phyloP scores from a whole-genome alignment of 2,888 invertebrate species.

The Perdita meconis region DNA sequence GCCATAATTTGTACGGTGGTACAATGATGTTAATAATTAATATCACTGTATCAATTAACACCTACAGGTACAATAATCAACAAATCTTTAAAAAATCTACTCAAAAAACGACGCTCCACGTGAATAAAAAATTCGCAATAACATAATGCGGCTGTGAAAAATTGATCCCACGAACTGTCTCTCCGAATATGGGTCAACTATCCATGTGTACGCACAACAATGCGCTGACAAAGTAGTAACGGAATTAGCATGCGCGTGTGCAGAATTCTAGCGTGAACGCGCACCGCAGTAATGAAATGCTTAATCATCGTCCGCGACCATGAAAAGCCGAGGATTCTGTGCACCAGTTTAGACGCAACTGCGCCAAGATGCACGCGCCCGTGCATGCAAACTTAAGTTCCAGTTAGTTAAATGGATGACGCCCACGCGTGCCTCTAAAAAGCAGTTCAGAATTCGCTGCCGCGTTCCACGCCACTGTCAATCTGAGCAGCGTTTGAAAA shows the following conservation, averaged over 20 bases:
- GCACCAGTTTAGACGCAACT: slow-evolving; percentile 26
- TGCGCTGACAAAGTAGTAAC: neutral
- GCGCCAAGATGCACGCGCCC: slow-evolving; percentile 26
- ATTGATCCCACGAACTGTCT: neutral
- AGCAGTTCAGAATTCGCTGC: neutral
- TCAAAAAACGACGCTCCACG: too few species aligned
- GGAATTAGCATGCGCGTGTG: slow-evolving; percentile 14
- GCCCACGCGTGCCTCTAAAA: neutral
- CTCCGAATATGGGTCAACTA: neutral
- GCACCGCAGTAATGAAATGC: slow-evolving; percentile 29
- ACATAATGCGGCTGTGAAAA: neutral
- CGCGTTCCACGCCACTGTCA: neutral
- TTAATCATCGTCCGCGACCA: slow-evolving; percentile 34
- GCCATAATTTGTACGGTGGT: too few species aligned
- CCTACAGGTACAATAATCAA: too few species aligned
- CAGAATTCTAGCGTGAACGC: slow-evolving; percentile 2
- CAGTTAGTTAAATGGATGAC: slow-evolving; percentile 13
- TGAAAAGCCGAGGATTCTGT: slow-evolving; percentile 26
- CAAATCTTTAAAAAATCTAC: too few species aligned
- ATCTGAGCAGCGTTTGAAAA: neutral
- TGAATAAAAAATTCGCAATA: too few species aligned
- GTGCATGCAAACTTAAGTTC: slow-evolving; percentile 9
- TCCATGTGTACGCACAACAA: neutral
- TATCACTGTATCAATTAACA: too few species aligned
- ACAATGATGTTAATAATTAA: too few species aligned